These are phyloP conservation scores for Myopa testacea DNA, from an alignment of 2,888 invertebrate genomes.

Conservation along the genomic window DNA sequence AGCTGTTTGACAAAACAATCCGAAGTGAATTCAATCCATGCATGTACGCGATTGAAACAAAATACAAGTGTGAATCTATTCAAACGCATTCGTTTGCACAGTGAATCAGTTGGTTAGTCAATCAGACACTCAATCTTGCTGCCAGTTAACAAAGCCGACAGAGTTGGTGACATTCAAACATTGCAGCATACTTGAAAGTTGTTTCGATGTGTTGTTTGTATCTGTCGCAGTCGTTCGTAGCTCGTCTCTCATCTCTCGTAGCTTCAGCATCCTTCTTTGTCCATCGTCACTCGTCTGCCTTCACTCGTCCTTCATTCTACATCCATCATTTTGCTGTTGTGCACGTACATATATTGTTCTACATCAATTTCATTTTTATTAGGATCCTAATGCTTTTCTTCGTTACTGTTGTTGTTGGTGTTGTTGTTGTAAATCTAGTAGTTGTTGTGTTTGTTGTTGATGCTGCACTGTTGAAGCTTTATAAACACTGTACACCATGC, in stretches of 20 bases:
- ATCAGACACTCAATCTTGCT: not conserved
- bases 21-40: no score
- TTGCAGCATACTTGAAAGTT: not conserved
- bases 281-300: not conserved
- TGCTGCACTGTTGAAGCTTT: no score
- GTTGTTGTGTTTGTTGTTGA: no score
- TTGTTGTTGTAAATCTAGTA: no score
- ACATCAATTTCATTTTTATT: slow-evolving; percentile 26
- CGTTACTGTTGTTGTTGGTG: no score
- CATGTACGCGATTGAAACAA: not conserved
- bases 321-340: not conserved
- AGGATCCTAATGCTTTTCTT: slow-evolving; percentile 1
- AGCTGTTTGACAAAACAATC: no score
- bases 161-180: not conserved
- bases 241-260: no score
- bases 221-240: not conserved
- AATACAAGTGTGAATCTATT: not conserved
- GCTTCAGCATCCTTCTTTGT: no score
- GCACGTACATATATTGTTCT: slow-evolving; percentile 15
- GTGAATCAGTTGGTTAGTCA: not conserved
- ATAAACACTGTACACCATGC: no score
- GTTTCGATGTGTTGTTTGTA: not conserved
- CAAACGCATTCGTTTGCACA: not conserved
- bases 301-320: not conserved
- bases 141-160: not conserved